These are phyloP conservation scores for Maconellicoccus hirsutus DNA, from an alignment of 1,140 invertebrate species.

Conservation along the genomic window DNA sequence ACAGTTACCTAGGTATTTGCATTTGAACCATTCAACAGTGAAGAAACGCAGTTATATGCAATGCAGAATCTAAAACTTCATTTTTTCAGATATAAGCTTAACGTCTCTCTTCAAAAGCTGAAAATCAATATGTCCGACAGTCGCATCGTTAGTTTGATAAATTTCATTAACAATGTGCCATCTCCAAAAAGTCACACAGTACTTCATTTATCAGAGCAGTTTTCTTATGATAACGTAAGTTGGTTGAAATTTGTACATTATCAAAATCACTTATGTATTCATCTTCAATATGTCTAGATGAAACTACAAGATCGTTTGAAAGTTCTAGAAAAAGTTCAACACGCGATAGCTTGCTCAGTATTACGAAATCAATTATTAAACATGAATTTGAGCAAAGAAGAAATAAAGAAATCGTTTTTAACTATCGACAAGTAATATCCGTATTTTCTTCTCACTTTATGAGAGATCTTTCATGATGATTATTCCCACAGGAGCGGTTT, in stretches of 20 bases:
- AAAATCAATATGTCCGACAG: slow-evolving; percentile 69
- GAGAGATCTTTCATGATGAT: background rate
- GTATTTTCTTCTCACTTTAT: background rate
- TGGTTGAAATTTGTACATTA: background rate
- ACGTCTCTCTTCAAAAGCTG: slow-evolving; percentile 54
- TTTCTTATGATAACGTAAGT: background rate
- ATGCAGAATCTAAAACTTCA: no score
- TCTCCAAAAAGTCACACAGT: slow-evolving; percentile 34
- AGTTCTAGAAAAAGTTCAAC: background rate
- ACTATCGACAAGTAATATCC: slow-evolving; percentile 16
- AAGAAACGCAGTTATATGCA: slow-evolving; percentile 30
- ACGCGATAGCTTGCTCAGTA: background rate
- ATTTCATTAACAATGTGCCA: slow-evolving; percentile 57
- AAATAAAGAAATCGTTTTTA: slow-evolving; percentile 24
- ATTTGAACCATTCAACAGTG: background rate
- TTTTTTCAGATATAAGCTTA: slow-evolving; percentile 49
- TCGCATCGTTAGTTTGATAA: slow-evolving; percentile 49
- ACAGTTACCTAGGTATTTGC: slow-evolving; percentile 50
- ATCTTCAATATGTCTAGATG: background rate
- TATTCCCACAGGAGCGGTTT: slow-evolving; percentile 40
- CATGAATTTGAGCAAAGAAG: background rate
- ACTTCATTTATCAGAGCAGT: background rate
- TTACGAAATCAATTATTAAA: background rate
- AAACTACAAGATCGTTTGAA: background rate
- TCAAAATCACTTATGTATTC: no score